Evolutionary conservation across 2,888 invertebrate species (phyloP).

Genomic region (Leucophenga maculata): DNA sequence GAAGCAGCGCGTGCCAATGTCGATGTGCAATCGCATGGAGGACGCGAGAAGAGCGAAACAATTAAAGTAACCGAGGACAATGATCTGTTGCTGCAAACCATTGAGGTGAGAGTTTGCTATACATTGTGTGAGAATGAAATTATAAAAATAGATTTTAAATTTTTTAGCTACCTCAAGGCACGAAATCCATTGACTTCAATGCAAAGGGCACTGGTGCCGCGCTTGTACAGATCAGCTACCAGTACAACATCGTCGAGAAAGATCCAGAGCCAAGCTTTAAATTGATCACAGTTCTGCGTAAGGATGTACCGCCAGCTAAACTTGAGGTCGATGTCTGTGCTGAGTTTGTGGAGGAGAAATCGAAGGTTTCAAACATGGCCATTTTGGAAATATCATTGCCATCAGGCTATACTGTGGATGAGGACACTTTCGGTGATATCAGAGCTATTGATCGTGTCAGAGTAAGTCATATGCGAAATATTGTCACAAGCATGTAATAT

Average conservation of each 20-base stretch:
- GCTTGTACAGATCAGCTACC: conserved; percentile 83
- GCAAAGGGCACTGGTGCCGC: conserved; percentile 88
- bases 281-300: conserved; percentile 87
- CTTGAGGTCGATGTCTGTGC: conserved; percentile 87
- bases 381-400: conserved; percentile 91
- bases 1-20: conserved; percentile 75
- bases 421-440: conserved; percentile 81
- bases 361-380: conserved; percentile 86
- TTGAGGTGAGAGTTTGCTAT: conserved; percentile 79
- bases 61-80: conserved; percentile 84
- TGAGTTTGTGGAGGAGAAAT: conserved; percentile 74
- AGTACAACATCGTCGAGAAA: conserved; percentile 88
- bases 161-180: conserved; percentile 65
- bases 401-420: conserved; percentile 89
- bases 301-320: conserved; percentile 82
- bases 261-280: conserved; percentile 90
- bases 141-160: not conserved
- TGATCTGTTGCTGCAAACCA: conserved; percentile 85
- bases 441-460: conserved; percentile 71
- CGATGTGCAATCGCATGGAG: conserved; percentile 74
- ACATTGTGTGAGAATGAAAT: too few relatives aligned
- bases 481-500: conserved; percentile 1
- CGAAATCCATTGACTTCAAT: conserved; percentile 79
- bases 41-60: conserved; percentile 65
- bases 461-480: conserved; percentile 49